Base-by-base conservation (phyloP, 2,888 invertebrate species). In the Apamea anceps region DNA sequence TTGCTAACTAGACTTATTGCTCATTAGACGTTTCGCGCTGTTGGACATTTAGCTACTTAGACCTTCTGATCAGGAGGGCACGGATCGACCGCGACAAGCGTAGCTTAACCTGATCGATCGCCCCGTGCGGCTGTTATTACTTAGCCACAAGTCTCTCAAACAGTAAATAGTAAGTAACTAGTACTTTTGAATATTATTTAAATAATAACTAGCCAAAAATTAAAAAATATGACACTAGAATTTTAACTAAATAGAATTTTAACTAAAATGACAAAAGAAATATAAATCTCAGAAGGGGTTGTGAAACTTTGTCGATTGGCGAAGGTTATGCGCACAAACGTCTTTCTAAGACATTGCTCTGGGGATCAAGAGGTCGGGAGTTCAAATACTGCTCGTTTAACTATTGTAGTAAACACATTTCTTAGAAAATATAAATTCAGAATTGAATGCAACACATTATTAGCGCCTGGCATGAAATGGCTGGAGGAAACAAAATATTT, bases 311-410 rank as follows among this genome's bases (percentile, higher is more conserved):
- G 68, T 42, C 45, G 28, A 32, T 42, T 48, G 6, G n/a, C 62
- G 75, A 83, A 83, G 83, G 83, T 72, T 63, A 75, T 37, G 28
- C 32, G 62, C 65, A 15, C 63, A 79, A n/a, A 79, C 71, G 48
- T 62, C 63, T 80, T 75, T 80, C 80, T 78, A 54, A 79, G 70
- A 45, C n/a, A 60, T 72, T 80, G 72, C 51, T 66, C 65, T 54
- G 7, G 37, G 51, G 82, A 48, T 85, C 86, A 77, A 25, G 72
- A 73, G 84, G 84, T 84, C 70, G 77, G 51, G 48, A 62, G 86
- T 65, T 83, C 84, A 84, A 82, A 77, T 73, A 63, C 62, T n/a
- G 28, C 45, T 62, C 62, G 71, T n/a, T 45, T 81, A 63, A 32
- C 67, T 48, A 32, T 74, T 85, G 65, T 48, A 21, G 13, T 51